Percentiles rank a stretch among this genome's conserved stretches.
Conservation (phyloP, 2,113 vertebrate genomes). For the Phalacrocorax pelagicus region DNA sequence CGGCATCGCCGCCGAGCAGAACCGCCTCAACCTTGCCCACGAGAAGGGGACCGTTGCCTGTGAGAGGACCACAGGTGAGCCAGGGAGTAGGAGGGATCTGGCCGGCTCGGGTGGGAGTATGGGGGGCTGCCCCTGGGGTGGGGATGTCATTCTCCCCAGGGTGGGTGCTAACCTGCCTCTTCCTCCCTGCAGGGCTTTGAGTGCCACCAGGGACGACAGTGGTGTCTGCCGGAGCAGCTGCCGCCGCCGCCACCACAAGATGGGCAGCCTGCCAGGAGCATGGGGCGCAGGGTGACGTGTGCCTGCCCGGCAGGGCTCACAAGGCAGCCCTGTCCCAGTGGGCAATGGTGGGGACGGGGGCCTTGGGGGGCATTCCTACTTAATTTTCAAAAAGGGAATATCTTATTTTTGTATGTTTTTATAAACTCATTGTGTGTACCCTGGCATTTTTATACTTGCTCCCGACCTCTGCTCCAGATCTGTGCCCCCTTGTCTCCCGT, state of each 20-base stretch:
- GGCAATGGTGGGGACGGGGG: background rate
- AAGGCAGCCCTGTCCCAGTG: accelerated
- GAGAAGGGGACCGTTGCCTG: constrained; percentile 78
- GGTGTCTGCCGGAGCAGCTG: background rate
- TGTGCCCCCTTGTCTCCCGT: background rate
- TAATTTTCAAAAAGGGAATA: constrained; percentile 51
- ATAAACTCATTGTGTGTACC: constrained; percentile 31
- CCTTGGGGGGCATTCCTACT: constrained; percentile 4
- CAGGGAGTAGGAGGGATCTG: accelerated
- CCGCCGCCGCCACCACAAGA: background rate
- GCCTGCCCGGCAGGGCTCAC: background rate
- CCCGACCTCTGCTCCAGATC: background rate
- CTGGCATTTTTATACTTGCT: constrained; percentile 34
- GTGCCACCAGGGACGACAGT: background rate
- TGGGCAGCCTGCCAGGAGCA: background rate
- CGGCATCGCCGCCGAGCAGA: constrained; percentile 80
- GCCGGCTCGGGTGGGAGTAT: background rate
- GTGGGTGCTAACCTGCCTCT: background rate
- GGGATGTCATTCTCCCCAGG: accelerated
- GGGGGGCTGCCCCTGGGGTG: background rate
- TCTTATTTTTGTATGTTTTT: constrained; percentile 65
- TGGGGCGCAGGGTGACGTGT: accelerated
- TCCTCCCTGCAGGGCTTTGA: constrained; percentile 46
- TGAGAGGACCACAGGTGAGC: constrained; percentile 69
- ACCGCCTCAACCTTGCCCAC: constrained; percentile 86